phyloP scores from a whole-genome alignment of 1,140 invertebrate genomes.

The Muscidifurax raptorellus region DNA sequence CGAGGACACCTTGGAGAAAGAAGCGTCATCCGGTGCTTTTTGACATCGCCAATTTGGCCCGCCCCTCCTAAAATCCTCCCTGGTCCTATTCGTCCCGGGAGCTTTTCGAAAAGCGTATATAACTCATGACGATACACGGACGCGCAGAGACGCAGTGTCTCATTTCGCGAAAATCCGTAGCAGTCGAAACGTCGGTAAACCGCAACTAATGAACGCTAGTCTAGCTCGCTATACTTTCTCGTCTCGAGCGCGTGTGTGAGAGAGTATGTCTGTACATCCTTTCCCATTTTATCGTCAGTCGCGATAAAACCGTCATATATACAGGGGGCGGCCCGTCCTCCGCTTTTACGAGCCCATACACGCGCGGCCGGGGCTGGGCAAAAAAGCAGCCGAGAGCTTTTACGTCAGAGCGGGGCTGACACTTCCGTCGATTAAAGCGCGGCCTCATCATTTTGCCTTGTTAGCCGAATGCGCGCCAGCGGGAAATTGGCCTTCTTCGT shows the following conservation, averaged over 20 bases:
- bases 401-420: conserved; percentile 14
- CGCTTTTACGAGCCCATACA: conserved; percentile 34
- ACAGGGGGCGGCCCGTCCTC: not conserved
- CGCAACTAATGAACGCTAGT: conserved; percentile 62
- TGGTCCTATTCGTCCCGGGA: not conserved
- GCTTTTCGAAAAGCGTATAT: not conserved
- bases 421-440: conserved; percentile 46
- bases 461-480: conserved; percentile 23
- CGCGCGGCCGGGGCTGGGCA: not conserved
- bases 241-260: not conserved
- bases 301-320: conserved; percentile 40
- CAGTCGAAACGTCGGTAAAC: conserved; percentile 54
- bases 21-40: not conserved
- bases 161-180: conserved; percentile 31
- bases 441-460: conserved; percentile 34
- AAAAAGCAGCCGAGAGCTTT: conserved; percentile 24
- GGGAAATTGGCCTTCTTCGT: conserved; percentile 22
- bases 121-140: not conserved
- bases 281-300: not conserved
- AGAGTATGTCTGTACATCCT: not conserved
- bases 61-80: too few species aligned
- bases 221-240: conserved; percentile 44
- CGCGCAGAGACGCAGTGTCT: not conserved
- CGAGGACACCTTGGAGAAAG: not conserved
- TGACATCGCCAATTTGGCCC: conserved; percentile 9